These are phyloP conservation scores for Lophius americanus DNA, from an alignment of 2,797 vertebrate genomes.

Conservation along the genomic window DNA sequence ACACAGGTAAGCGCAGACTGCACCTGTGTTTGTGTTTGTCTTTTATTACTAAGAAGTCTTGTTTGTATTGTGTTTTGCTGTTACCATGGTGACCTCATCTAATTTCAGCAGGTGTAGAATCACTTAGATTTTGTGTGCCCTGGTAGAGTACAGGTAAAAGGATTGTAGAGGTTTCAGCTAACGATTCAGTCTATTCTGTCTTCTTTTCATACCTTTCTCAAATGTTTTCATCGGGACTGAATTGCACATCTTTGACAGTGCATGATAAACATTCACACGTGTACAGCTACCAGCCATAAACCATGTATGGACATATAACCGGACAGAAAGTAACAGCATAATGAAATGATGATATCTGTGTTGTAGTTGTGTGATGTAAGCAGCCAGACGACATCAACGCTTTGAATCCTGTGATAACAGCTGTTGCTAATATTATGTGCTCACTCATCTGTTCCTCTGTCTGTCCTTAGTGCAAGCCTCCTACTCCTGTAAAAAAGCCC, in stretches of 20 bases:
- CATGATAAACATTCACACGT: not conserved
- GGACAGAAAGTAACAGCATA: too few relatives aligned
- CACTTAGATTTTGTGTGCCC: too few relatives aligned
- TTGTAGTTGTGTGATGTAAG: not conserved
- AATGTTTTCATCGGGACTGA: too few relatives aligned
- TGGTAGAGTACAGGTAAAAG: too few relatives aligned
- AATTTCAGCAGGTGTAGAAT: constrained; percentile 20
- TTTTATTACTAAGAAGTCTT: not conserved
- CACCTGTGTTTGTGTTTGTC: not conserved
- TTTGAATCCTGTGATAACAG: not conserved
- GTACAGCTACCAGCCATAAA: not conserved
- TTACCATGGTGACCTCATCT: not conserved
- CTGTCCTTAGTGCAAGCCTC: constrained; percentile 84
- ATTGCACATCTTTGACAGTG: not conserved
- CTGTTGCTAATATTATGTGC: constrained; percentile 3
- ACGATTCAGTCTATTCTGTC: too few relatives aligned
- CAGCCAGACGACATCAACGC: not conserved
- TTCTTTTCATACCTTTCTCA: too few relatives aligned
- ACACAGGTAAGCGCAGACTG: not conserved
- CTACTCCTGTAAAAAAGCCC: constrained; percentile 84
- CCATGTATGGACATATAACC: too few relatives aligned
- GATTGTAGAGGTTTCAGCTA: too few relatives aligned
- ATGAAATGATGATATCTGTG: too few relatives aligned
- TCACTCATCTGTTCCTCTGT: constrained; percentile 2
- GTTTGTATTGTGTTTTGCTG: constrained; percentile 8